Base-by-base conservation (phyloP, 2,113 vertebrate species). In the Phrynosoma blainvillii region DNA sequence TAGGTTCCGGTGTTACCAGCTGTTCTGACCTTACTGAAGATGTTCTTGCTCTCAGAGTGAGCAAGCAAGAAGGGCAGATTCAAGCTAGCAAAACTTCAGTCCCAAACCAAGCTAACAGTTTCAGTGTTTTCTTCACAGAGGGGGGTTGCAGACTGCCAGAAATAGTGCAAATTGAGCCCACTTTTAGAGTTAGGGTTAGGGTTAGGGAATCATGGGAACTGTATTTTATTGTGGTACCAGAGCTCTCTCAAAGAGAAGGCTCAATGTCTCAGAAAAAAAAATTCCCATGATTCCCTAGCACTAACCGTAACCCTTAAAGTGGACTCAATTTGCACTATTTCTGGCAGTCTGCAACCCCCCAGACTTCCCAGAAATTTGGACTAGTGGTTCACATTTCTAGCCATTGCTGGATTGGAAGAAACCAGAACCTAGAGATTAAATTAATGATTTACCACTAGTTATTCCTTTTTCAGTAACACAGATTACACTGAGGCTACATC, bases 1-100 rank as follows among this genome's bases (percentile, higher is more conserved):
- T 91, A 88, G 89, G 3, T 7, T 56, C 81, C 23, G 3, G 73
- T 40, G 14, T 54, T 40, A 32, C 73, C 74, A 68, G 56, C 73
- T 83, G 80, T 25, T 83, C 3, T 77, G 74, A 23, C 73, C 59
- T 78, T 40, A 88, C 6, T 52, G 36, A 54, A 83, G 81, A 83
- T 9, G 2, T 16, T 52, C 21, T 42, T 82, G 20, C 12, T 75
- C 59, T 66, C 8, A 8, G 20, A n/a, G 8, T 13, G 66, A 75
- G 56, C 20, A 87, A 54, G 75, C 77, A 82, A 52, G 30, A 47
- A 66, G 12, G 52, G 40, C 40, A 56, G n/a, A 73, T 21, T 25
- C 70, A 27, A 74, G 36, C 70, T 25, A 74, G 56, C 23, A 66
- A 75, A 82, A 9, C 1, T 87, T 40, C 20, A 82, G 30, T 36